Percentiles rank a stretch among this genome's conserved stretches.
Evolutionary conservation across 2,797 vertebrate species (phyloP).

Genomic region (Atherinosoma microstoma): DNA sequence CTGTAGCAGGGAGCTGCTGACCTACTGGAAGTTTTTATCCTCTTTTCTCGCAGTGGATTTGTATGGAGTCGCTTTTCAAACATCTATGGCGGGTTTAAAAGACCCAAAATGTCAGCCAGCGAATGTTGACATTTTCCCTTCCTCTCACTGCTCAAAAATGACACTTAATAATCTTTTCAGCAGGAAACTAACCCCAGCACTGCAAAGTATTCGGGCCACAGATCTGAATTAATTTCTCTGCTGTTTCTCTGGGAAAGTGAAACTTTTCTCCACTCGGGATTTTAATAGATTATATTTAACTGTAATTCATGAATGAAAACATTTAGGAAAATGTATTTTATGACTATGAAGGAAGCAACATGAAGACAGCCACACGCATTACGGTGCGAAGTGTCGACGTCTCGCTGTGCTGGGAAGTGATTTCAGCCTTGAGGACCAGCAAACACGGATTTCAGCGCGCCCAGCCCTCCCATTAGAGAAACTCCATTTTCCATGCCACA

Average conservation of each 20-base stretch:
- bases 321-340: too few species aligned
- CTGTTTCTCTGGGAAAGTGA: not conserved
- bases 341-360: not conserved
- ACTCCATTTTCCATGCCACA: constrained; percentile 69
- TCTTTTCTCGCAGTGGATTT: not conserved
- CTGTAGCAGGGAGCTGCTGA: too few species aligned
- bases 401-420: constrained; percentile 61
- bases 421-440: constrained; percentile 73
- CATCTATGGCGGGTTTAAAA: constrained; percentile 6
- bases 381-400: not conserved
- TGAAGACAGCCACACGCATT: not conserved
- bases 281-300: too few species aligned
- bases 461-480: constrained; percentile 62
- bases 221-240: too few species aligned
- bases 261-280: too few species aligned
- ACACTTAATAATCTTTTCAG: constrained; percentile 30
- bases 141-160: constrained; percentile 13
- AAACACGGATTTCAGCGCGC: constrained; percentile 63
- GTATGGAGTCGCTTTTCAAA: constrained; percentile 6
- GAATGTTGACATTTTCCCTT: constrained; percentile 30
- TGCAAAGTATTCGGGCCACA: not conserved
- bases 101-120: constrained; percentile 41
- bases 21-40: not conserved
- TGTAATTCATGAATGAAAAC: too few species aligned
- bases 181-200: constrained; percentile 9